Base-by-base conservation (phyloP, 2,888 invertebrate genomes). In the Alloscopus bannaensis region DNA sequence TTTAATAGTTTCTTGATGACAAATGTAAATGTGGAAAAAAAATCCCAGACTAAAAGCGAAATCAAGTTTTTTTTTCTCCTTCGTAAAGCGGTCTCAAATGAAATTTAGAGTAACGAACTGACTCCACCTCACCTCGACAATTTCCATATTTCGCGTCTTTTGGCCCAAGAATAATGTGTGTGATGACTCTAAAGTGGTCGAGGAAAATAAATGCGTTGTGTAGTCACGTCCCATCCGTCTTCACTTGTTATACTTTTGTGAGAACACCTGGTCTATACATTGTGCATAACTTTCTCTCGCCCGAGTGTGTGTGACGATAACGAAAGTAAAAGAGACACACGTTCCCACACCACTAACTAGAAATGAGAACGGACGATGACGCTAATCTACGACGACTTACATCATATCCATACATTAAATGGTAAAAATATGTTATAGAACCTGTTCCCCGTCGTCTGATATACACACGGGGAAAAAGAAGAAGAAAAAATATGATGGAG, bases 301-400 rank as follows among this genome's bases (percentile, higher is more conserved):
- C n/a, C n/a, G n/a, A n/a, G n/a, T n/a, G n/a, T n/a, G n/a, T n/a
- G n/a, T n/a, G n/a, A n/a, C n/a, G n/a, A n/a, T n/a, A n/a, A n/a
- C n/a, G n/a, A n/a, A n/a, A n/a, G n/a, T n/a, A n/a, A n/a, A n/a
- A n/a, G n/a, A n/a, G n/a, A n/a, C n/a, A n/a, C n/a, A n/a, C n/a
- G n/a, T n/a, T n/a, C n/a, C n/a, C n/a, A n/a, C n/a, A n/a, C n/a
- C n/a, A n/a, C n/a, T n/a, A n/a, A n/a, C n/a, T n/a, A n/a, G n/a
- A n/a, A n/a, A n/a, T n/a, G 22, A 26, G 64, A 64, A 11, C 16
- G 31, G 36, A 47, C 20, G 60, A 66, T 71, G 78, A 78, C 78
- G 71, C 65, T 78, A 78, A 78, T 78, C 78, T 78, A 50, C 26
- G 13, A 71, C 42, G 65, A 78, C 59, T 57, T 71, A 57, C 65